Base-by-base conservation (phyloP, 2,113 vertebrate genomes). In the Anhinga anhinga region DNA sequence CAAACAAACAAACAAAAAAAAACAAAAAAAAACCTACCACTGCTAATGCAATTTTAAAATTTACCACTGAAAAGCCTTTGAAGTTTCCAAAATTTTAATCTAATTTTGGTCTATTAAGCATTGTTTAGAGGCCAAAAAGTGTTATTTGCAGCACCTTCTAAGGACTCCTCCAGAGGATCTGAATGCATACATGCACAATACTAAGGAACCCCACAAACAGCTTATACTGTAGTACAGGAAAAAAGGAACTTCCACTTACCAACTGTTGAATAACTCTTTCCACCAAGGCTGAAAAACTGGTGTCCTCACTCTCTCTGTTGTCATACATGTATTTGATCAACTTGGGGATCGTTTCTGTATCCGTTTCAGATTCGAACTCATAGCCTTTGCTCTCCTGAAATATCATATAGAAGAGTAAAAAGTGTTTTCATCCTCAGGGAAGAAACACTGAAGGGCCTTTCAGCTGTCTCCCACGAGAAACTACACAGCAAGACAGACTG, bases 311-410 rank as follows among this genome's bases (percentile, higher is more conserved):
- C 93, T 99, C 99, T 80, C 98, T 98, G 98, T 99, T 99, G 98
- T 99, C 99, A 63, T 99, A 99, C 88, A 99, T 81, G n/a, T 99
- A 99, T 91, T 99, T 99, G 96, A 99, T 98, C 97, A 99, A 36
- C 86, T 99, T 99, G 13, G 99, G 99, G 82, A 99, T 99, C 10
- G 99, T 99, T 97, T 99, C 99, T 15, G 99, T 99, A 95, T 99
- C 99, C 0, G 99, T 99, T 95, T 99, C 99, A 30, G 99, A 99
- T 97, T 99, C 99, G 90, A 99, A 99, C 83, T 99, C 99, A 3
- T 99, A 99, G 87, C 99, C 99, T 98, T 99, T 99, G 97, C 97
- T 98, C 96, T 98, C 99, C 99, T 99, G 96, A 93, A 98, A 97
- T 65, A 76, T 38, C 86, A 82, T 0, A 58, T 0, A 83, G 40